phyloP scores from a whole-genome alignment of 2,797 vertebrate species.

The Propithecus deckenii region DNA sequence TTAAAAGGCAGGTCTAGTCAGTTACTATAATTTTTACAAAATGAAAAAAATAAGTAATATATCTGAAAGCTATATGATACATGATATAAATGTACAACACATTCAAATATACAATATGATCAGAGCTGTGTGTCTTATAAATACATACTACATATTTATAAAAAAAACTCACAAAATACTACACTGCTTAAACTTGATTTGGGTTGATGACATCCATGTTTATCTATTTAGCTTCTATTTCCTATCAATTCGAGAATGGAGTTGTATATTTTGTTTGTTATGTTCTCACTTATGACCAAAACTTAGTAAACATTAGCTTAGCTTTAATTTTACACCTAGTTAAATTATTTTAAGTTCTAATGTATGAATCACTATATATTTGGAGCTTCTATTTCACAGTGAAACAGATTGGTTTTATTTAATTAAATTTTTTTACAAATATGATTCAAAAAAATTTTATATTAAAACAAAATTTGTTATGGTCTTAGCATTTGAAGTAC shows the following conservation, averaged over 20 bases:
- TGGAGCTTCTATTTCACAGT: neutral
- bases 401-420: slow-evolving; percentile 1
- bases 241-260: neutral
- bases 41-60: neutral
- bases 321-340: neutral
- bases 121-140: neutral
- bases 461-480: neutral
- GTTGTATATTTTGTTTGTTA: slow-evolving; percentile 1
- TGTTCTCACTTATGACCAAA: neutral
- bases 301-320: slow-evolving; percentile 16
- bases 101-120: neutral
- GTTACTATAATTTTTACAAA: neutral
- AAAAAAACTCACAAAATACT: neutral
- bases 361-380: neutral
- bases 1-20: neutral
- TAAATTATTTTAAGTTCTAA: slow-evolving; percentile 47
- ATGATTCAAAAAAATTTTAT: neutral
- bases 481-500: neutral
- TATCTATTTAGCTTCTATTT: neutral
- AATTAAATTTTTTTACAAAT: neutral
- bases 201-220: neutral
- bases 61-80: neutral
- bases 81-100: neutral
- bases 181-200: neutral
- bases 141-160: neutral